Evolutionary conservation across 2,888 invertebrate genomes (phyloP), one percentile per base, ranked within the genome.

Genomic region (Aromia moschata): DNA sequence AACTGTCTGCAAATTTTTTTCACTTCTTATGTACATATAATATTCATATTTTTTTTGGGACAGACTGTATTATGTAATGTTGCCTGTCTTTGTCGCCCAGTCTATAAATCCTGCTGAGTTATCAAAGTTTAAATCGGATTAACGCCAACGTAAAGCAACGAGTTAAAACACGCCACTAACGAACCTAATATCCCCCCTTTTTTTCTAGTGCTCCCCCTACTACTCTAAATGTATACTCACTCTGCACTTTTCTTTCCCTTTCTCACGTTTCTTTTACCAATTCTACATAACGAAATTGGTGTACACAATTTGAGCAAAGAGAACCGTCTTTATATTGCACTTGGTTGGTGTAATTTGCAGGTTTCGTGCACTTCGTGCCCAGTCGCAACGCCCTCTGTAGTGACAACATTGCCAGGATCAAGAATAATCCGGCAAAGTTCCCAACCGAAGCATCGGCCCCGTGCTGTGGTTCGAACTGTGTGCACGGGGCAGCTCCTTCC

Each of bases 371-470:
- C 88, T 79, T 87, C 88, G 55, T 89, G 89, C 75, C 87, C 88
- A 65, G 85, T 85, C 65, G 85, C 86, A 71, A 86, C 86, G 63
- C 91, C 92, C 56, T 87, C 89, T 54, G 86, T 91, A 67, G 83
- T 92, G 68, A 85, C 91, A 62, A 90, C 91, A 57, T 81, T 82
- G 60, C 87, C 88, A 79, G 85, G 87, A 70, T 82, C 86, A 20
- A 87, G 93, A 78, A 94, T 95, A 77, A 93, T 94, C 78, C 89
- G 94, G 53, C 94, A 92, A 84, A 92, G 92, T 80, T 92, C 92
- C 68, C 93, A 93, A 78, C 92, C 93, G 66, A 93, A 82, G 88
- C 91, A 61, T 85, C 86, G 53, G 82, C 83, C 70, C 83, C 77
- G 77, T 84, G 84, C 73, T 72, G 70, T 79, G 82, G 82, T 68